Conservation (phyloP, 2,797 vertebrate species). For the Halcyon smyrnensis region DNA sequence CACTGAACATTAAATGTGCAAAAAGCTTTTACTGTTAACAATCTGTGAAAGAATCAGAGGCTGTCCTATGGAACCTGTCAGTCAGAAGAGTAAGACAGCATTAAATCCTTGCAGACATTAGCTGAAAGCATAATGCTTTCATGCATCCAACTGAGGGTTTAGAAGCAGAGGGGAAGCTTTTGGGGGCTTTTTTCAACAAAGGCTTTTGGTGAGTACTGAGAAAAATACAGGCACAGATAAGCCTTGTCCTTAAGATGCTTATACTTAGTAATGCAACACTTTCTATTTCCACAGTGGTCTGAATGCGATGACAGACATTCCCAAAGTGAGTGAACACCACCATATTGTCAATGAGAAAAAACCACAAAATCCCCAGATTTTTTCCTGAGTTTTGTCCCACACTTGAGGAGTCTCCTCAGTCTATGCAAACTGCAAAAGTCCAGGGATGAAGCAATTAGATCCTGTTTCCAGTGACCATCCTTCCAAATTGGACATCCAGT, state of each 20-base stretch:
- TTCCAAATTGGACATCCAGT: neutral
- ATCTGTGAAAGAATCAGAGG: neutral
- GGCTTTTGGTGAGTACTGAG: neutral
- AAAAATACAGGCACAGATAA: neutral
- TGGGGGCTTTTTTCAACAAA: neutral
- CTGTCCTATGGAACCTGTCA: neutral
- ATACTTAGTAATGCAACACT: neutral
- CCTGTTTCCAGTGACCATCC: neutral
- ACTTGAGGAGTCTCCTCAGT: neutral
- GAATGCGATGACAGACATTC: neutral
- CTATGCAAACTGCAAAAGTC: neutral
- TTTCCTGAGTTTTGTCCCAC: neutral
- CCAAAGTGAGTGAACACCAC: fast-evolving
- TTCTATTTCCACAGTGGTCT: neutral
- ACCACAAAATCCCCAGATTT: neutral
- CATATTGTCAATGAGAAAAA: neutral
- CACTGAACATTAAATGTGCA: neutral
- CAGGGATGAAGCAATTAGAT: neutral
- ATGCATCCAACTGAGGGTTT: neutral
- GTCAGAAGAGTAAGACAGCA: neutral
- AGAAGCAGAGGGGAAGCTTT: neutral
- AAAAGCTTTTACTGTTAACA: neutral
- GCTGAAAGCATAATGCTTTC: neutral
- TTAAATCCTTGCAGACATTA: neutral
- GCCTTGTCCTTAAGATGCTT: neutral